These are phyloP conservation scores for Micrasema longulum DNA, from an alignment of 1,140 invertebrate species.

Conservation along the genomic window DNA sequence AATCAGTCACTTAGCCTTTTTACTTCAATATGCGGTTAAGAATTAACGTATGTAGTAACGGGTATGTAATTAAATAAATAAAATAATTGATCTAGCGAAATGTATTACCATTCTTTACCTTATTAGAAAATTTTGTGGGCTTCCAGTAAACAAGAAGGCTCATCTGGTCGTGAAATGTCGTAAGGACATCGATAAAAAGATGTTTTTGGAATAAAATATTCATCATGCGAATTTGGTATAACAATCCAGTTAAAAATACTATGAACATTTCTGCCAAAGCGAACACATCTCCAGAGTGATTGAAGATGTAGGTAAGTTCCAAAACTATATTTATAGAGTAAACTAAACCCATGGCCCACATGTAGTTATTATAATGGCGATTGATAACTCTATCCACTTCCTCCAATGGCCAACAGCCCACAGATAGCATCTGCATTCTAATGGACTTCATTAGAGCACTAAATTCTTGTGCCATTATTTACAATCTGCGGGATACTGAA, in stretches of 20 bases:
- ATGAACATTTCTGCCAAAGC: slow-evolving; percentile 42
- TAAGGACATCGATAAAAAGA: background rate
- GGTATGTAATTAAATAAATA: too few species aligned
- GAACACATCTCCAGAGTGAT: slow-evolving; percentile 24
- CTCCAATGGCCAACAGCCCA: slow-evolving; percentile 33
- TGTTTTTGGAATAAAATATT: slow-evolving; percentile 26
- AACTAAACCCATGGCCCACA: background rate
- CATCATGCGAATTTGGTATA: slow-evolving; percentile 39
- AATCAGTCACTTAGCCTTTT: too few species aligned
- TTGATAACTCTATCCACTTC: slow-evolving; percentile 5
- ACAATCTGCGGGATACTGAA: too few species aligned
- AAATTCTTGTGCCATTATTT: slow-evolving; percentile 18
- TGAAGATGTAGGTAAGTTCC: slow-evolving; percentile 36
- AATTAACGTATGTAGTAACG: too few species aligned
- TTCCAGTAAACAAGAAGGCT: slow-evolving; percentile 11
- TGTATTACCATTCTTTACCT: too few species aligned
- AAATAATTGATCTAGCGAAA: too few species aligned
- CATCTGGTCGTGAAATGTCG: slow-evolving; percentile 30
- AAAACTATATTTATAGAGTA: slow-evolving; percentile 30
- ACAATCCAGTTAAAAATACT: slow-evolving; percentile 30
- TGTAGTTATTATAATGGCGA: slow-evolving; percentile 6
- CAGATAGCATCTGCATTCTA: slow-evolving; percentile 32
- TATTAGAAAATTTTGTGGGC: slow-evolving; percentile 6
- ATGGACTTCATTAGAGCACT: slow-evolving; percentile 14
- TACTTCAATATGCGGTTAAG: too few species aligned